These are phyloP conservation scores for Elanus axillaris DNA, from an alignment of 2,113 vertebrate species.

Conservation along the genomic window DNA sequence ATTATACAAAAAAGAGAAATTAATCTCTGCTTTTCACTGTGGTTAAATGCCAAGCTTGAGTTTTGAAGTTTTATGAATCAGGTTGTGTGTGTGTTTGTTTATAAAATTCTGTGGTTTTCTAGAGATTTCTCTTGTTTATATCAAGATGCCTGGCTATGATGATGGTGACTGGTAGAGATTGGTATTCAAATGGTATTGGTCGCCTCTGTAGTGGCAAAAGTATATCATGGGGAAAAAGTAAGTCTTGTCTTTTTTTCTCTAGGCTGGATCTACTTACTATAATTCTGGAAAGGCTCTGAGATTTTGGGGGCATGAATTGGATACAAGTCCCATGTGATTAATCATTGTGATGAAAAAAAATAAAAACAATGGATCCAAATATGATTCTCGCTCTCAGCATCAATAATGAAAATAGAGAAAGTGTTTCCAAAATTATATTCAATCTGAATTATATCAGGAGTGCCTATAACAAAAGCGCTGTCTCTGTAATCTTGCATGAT, in stretches of 20 bases:
- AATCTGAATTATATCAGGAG: slow-evolving; percentile 26
- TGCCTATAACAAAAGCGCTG: background rate
- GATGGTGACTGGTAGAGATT: background rate
- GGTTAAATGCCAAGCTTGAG: background rate
- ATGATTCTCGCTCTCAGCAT: background rate
- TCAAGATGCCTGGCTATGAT: background rate
- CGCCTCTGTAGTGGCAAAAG: background rate
- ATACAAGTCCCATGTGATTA: background rate
- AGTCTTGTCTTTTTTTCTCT: rapidly evolving
- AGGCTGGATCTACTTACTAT: background rate
- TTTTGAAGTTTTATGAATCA: background rate
- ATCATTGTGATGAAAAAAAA: slow-evolving; percentile 9
- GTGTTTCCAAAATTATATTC: slow-evolving; percentile 28
- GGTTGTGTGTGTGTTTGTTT: background rate
- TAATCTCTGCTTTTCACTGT: background rate
- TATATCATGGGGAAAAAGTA: background rate
- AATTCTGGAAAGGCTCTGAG: background rate
- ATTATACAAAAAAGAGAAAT: background rate
- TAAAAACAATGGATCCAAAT: slow-evolving; percentile 52
- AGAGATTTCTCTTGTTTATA: background rate
- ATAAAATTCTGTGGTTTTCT: background rate
- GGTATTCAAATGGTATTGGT: background rate
- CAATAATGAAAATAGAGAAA: slow-evolving; percentile 46
- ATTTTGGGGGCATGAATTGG: background rate
- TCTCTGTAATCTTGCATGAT: slow-evolving; percentile 44